Evolutionary conservation across 2,888 invertebrate species (phyloP).

Genomic region (Chrysolina haemoptera): DNA sequence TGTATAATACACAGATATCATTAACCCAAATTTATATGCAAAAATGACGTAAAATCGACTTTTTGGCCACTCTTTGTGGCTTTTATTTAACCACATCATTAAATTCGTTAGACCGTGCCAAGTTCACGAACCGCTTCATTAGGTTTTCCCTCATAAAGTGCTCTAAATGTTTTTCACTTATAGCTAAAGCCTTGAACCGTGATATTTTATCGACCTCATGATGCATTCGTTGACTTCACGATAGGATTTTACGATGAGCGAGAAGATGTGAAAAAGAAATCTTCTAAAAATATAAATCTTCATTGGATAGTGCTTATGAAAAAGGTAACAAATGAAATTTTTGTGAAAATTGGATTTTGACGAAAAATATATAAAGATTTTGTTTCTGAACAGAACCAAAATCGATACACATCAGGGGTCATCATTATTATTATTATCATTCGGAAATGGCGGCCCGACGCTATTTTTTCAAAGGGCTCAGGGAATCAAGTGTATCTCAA

Average conservation of each 20-base stretch:
- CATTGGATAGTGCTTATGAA: too few relatives aligned
- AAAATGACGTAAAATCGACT: background rate
- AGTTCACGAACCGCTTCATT: background rate
- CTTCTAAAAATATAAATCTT: background rate
- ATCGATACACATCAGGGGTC: too few relatives aligned
- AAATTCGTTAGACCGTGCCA: background rate
- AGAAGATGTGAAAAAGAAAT: background rate
- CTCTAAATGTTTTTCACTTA: background rate
- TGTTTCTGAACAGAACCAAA: too few relatives aligned
- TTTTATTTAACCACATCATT: background rate
- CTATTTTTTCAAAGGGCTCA: too few relatives aligned
- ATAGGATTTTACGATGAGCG: background rate
- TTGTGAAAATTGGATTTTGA: too few relatives aligned
- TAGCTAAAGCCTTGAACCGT: background rate
- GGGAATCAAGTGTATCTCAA: too few relatives aligned
- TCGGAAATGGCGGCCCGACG: too few relatives aligned
- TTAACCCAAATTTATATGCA: too few relatives aligned
- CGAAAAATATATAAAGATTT: too few relatives aligned
- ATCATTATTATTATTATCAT: too few relatives aligned
- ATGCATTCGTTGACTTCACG: background rate
- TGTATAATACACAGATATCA: too few relatives aligned
- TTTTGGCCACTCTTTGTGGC: background rate
- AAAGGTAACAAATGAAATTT: too few relatives aligned
- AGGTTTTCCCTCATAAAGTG: background rate
- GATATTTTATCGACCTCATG: background rate